Percentiles rank a stretch among this genome's conserved stretches.
phyloP scores from a whole-genome alignment of 2,888 invertebrate species.

The Leptopilina syphax region DNA sequence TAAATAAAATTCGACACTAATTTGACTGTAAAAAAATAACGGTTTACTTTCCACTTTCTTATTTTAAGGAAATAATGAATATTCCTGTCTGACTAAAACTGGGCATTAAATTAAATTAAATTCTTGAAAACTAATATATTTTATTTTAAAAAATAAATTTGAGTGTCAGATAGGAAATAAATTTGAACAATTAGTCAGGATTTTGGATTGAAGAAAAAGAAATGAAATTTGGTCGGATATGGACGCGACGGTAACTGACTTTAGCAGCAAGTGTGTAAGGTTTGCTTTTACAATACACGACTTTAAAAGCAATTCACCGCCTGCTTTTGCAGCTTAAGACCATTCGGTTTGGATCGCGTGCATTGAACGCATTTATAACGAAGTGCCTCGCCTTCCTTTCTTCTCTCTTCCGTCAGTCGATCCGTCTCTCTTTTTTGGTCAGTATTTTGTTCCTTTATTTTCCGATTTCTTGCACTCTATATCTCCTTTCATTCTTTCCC shows the following conservation, averaged over 20 bases:
- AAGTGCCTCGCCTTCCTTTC: slow-evolving; percentile 64
- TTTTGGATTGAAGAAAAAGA: too few species aligned
- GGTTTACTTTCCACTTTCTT: too few species aligned
- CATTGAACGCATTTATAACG: slow-evolving; percentile 69
- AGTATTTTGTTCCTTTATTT: slow-evolving; percentile 18
- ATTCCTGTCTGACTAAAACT: too few species aligned
- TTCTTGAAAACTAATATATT: too few species aligned
- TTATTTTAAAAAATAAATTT: too few species aligned
- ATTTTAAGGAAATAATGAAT: too few species aligned
- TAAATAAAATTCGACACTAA: too few species aligned
- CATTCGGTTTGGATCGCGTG: slow-evolving; percentile 69
- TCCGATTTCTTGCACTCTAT: slow-evolving; percentile 15
- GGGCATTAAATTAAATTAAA: too few species aligned
- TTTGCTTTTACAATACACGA: slow-evolving; percentile 52
- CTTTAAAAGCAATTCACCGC: slow-evolving; percentile 56
- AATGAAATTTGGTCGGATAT: too few species aligned
- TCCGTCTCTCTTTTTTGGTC: slow-evolving; percentile 30
- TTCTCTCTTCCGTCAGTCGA: slow-evolving; percentile 43
- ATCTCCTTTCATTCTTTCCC: slow-evolving; percentile 6
- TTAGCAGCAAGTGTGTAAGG: slow-evolving; percentile 55
- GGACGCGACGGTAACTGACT: slow-evolving; percentile 51
- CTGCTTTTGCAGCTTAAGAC: slow-evolving; percentile 64
- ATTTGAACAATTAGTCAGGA: too few species aligned
- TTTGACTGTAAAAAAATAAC: too few species aligned
- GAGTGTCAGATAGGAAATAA: too few species aligned